phyloP scores from a whole-genome alignment of 2,888 invertebrate species.

The Campoplex capitator region DNA sequence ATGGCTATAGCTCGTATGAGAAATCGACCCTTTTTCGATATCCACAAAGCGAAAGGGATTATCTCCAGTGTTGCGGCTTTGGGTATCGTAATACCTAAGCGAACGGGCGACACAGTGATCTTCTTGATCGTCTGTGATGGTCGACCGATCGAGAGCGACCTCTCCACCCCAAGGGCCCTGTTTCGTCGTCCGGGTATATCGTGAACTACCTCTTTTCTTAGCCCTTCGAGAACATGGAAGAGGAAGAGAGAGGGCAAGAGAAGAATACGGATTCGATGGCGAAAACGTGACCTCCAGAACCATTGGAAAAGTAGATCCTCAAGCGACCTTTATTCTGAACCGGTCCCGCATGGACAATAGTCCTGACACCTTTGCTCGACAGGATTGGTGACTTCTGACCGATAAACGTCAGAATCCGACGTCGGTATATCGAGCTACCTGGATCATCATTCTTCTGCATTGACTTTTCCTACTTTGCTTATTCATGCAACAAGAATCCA shows the following conservation, averaged over 20 bases:
- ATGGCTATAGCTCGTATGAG: slow-evolving; percentile 11
- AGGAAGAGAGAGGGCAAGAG: background rate
- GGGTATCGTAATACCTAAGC: slow-evolving; percentile 37
- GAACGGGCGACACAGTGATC: slow-evolving; percentile 41
- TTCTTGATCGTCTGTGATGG: slow-evolving; percentile 52
- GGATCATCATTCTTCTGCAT: background rate
- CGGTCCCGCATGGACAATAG: slow-evolving; percentile 25
- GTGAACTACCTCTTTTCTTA: slow-evolving; percentile 30
- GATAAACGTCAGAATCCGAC: slow-evolving; percentile 15
- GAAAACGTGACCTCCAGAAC: slow-evolving; percentile 57
- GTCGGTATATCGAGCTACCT: background rate
- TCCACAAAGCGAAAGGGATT: slow-evolving; percentile 57
- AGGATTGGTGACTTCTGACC: slow-evolving; percentile 5
- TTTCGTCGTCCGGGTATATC: slow-evolving; percentile 45
- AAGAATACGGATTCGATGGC: slow-evolving; percentile 44
- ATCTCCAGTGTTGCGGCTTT: slow-evolving; percentile 52
- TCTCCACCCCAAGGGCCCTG: slow-evolving; percentile 52
- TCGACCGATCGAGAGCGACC: slow-evolving; percentile 49
- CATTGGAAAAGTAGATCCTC: slow-evolving; percentile 63
- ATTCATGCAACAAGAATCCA: background rate
- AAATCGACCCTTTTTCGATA: slow-evolving; percentile 53
- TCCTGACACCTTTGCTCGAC: slow-evolving; percentile 30
- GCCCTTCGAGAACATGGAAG: slow-evolving; percentile 9
- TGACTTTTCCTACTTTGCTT: background rate
- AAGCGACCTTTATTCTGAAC: slow-evolving; percentile 32